A percentile compares a stretch with the other conserved stretches of the same genome.
phyloP scores from a whole-genome alignment of 1,140 invertebrate genomes.

The Phthorimaea operculella region DNA sequence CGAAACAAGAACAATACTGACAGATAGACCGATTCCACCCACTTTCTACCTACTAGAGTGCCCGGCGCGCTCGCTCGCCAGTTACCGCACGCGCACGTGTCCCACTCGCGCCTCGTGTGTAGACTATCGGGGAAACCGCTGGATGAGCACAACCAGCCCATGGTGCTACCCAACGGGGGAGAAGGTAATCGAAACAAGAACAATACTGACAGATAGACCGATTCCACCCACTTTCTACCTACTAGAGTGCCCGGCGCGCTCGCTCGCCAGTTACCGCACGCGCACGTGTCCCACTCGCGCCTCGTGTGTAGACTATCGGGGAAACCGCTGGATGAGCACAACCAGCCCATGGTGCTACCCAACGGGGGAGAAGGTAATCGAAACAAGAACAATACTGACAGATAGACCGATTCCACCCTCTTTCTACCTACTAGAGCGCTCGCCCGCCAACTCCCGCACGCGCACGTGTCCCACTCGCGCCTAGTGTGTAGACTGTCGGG shows the following conservation, averaged over 20 bases:
- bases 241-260: conserved; percentile 89
- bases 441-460: conserved; percentile 88
- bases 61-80: too few species aligned
- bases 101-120: conserved; percentile 93
- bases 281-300: conserved; percentile 95
- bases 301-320: conserved; percentile 93
- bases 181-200: conserved; percentile 82
- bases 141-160: conserved; percentile 97
- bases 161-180: conserved; percentile 99
- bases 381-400: too few species aligned
- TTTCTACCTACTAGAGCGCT: too few species aligned
- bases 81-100: conserved; percentile 95
- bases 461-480: conserved; percentile 95
- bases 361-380: conserved; percentile 93
- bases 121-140: conserved; percentile 91
- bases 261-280: conserved; percentile 88
- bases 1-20: too few species aligned
- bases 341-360: conserved; percentile 97
- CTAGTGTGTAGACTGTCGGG: conserved; percentile 93
- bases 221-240: too few species aligned
- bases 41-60: too few species aligned
- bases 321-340: conserved; percentile 95
- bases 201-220: too few species aligned
- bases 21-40: too few species aligned
- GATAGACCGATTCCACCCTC: too few species aligned